phyloP scores from a whole-genome alignment of 1,140 invertebrate genomes.

The Lordiphosa mommai region DNA sequence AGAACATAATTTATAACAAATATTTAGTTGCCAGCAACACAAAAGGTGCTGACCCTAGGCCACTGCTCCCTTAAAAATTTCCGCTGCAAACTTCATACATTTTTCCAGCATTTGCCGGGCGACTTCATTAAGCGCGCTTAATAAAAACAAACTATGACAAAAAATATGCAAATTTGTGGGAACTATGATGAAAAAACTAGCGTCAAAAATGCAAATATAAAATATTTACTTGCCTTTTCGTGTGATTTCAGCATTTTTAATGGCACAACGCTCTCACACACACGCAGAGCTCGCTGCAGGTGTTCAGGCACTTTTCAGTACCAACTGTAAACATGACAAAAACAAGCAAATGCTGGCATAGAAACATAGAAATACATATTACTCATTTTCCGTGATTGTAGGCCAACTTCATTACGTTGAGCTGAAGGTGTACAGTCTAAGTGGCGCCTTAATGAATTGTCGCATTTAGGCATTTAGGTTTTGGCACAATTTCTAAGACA shows the following conservation, averaged over 20 bases:
- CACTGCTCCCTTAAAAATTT: conserved; percentile 27
- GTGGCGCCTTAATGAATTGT: conserved; percentile 62
- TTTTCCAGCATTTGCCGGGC: conserved; percentile 34
- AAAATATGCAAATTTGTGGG: conserved; percentile 65
- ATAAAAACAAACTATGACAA: conserved; percentile 46
- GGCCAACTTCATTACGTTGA: conserved; percentile 67
- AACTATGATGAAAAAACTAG: conserved; percentile 58
- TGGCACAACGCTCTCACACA: conserved; percentile 40
- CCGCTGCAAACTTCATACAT: conserved; percentile 23
- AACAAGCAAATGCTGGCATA: conserved; percentile 20
- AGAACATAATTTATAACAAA: conserved; percentile 73
- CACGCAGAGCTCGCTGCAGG: conserved; percentile 38
- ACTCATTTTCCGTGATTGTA: conserved; percentile 49
- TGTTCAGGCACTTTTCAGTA: conserved; percentile 60
- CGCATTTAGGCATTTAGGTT: conserved; percentile 35
- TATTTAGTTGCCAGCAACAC: conserved; percentile 58
- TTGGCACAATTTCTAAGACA: conserved; percentile 12
- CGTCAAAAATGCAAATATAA: conserved; percentile 75
- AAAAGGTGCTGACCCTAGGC: conserved; percentile 1
- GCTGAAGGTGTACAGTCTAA: conserved; percentile 16
- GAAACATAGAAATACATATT: conserved; percentile 2
- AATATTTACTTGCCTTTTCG: conserved; percentile 69
- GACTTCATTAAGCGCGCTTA: conserved; percentile 64
- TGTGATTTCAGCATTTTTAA: conserved; percentile 74
- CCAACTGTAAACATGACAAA: conserved; percentile 65